Percentiles rank a stretch among this genome's conserved stretches.
Conservation (phyloP, 1,140 invertebrate species). For the Dreissena rostriformis region DNA sequence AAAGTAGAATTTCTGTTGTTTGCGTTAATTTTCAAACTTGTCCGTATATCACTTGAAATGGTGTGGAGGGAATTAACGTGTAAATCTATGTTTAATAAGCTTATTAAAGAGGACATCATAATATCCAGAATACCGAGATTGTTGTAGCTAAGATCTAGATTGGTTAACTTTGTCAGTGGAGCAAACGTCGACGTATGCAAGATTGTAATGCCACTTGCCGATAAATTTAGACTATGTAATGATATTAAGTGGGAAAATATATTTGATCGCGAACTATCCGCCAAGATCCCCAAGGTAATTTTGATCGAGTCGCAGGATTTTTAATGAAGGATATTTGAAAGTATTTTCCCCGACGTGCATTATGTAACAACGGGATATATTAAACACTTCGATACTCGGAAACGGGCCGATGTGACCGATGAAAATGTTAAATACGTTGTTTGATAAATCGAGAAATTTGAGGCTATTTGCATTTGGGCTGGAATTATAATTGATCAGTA, state of each 20-base stretch:
- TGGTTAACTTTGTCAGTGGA: neutral
- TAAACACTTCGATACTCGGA: slow-evolving; percentile 5
- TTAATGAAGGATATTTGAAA: neutral
- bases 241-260: neutral
- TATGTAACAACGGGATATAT: slow-evolving; percentile 27
- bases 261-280: neutral
- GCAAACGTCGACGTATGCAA: neutral
- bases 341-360: neutral
- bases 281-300: slow-evolving; percentile 20
- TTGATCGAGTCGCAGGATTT: slow-evolving; percentile 27
- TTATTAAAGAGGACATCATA: neutral
- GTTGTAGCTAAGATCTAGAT: slow-evolving; percentile 34
- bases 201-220: slow-evolving; percentile 1
- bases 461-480: neutral
- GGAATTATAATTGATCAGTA: neutral
- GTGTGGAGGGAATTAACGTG: neutral
- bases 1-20: neutral
- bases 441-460: slow-evolving; percentile 22
- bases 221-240: slow-evolving; percentile 18
- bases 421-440: slow-evolving; percentile 12
- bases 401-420: neutral
- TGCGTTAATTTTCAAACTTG: neutral
- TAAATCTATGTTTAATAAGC: slow-evolving; percentile 7
- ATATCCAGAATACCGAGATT: neutral
- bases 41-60: neutral